Conservation (phyloP, 2,888 invertebrate species). For the Celastrina argiolus region DNA sequence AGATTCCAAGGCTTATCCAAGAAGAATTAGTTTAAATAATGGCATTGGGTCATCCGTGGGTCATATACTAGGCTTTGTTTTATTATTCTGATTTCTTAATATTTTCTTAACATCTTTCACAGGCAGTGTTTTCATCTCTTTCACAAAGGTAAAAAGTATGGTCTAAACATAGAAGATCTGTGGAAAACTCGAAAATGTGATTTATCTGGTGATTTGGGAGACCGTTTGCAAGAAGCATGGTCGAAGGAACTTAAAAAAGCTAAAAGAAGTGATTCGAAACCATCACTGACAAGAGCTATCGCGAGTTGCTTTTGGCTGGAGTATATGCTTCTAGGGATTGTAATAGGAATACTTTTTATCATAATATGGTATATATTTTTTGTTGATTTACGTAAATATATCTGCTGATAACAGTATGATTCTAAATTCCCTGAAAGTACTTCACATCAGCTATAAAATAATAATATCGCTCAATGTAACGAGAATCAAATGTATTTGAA, state of each 20-base stretch:
- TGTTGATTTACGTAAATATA: neutral
- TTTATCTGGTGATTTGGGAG: conserved; percentile 79
- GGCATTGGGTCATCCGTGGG: too few relatives aligned
- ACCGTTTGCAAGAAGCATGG: conserved; percentile 82
- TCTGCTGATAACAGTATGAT: neutral
- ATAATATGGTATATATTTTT: conserved; percentile 67
- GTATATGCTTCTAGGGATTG: conserved; percentile 77
- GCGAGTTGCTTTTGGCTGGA: conserved; percentile 78
- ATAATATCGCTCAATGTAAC: neutral
- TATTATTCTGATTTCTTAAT: neutral
- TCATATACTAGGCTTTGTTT: too few relatives aligned
- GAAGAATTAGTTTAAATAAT: too few relatives aligned
- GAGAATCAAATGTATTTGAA: neutral
- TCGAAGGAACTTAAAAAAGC: conserved; percentile 71
- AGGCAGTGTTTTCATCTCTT: conserved; percentile 45
- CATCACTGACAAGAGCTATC: conserved; percentile 79
- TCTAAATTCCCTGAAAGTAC: neutral
- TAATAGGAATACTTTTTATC: conserved; percentile 74
- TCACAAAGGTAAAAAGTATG: conserved; percentile 15
- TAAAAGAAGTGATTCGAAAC: conserved; percentile 63
- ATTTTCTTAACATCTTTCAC: conserved; percentile 34
- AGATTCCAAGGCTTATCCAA: too few relatives aligned
- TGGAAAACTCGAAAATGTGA: conserved; percentile 64
- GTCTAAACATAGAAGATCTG: conserved; percentile 11
- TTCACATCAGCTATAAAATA: neutral